Evolutionary conservation across 2,888 invertebrate species (phyloP).

Genomic region (Acanthosepion lycidas): DNA sequence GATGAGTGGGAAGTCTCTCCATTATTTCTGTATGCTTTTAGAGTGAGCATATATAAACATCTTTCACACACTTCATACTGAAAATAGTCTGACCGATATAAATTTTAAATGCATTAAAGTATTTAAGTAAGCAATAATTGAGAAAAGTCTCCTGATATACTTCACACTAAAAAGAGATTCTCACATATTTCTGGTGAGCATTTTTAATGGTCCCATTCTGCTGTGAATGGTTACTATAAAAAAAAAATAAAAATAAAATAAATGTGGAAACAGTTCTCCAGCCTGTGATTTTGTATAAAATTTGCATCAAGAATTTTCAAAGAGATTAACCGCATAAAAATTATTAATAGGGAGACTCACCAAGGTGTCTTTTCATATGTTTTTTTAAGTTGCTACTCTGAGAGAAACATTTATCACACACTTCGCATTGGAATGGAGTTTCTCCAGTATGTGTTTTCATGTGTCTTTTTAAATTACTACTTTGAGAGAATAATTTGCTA

Average conservation of each 20-base stretch:
- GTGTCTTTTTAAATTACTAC: background rate
- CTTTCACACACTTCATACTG: background rate
- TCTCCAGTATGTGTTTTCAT: slow-evolving; percentile 10
- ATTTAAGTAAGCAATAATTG: background rate
- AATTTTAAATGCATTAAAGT: slow-evolving; percentile 1
- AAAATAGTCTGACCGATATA: background rate
- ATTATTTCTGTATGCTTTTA: background rate
- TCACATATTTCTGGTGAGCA: background rate
- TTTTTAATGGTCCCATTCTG: background rate
- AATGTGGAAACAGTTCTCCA: background rate
- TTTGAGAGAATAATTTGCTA: slow-evolving; percentile 15
- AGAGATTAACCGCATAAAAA: background rate
- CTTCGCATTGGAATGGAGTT: slow-evolving; percentile 34
- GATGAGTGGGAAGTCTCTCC: background rate
- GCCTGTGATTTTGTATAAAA: background rate
- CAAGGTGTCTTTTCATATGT: background rate
- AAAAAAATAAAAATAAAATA: background rate
- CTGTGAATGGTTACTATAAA: background rate
- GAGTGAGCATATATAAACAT: background rate
- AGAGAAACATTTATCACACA: slow-evolving; percentile 42
- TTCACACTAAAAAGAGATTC: background rate
- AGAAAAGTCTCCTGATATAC: background rate
- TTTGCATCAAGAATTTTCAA: background rate
- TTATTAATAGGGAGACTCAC: background rate
- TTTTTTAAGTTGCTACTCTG: slow-evolving; percentile 35